phyloP scores from a whole-genome alignment of 2,113 vertebrate genomes.

The Anhinga rufa region DNA sequence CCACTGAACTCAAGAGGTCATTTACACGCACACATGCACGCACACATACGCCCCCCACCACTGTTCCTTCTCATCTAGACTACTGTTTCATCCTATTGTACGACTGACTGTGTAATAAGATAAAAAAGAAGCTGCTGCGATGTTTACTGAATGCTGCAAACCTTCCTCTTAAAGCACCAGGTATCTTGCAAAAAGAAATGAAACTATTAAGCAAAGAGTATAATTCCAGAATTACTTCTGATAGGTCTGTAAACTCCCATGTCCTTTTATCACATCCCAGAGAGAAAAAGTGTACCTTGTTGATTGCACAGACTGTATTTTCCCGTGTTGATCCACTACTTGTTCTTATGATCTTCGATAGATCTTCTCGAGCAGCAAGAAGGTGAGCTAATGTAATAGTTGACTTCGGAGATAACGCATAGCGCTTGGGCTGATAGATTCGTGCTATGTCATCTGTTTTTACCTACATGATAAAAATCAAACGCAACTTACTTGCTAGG shows the following conservation, averaged over 20 bases:
- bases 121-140: neutral
- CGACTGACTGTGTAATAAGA: neutral
- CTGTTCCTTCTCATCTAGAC: neutral
- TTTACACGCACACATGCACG: neutral
- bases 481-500: neutral
- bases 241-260: neutral
- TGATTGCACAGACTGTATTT: constrained; percentile 86
- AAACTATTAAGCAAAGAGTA: neutral
- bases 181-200: neutral
- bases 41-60: too few relatives aligned
- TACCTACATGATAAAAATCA: constrained; percentile 28
- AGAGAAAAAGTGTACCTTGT: constrained; percentile 78
- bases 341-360: constrained; percentile 90
- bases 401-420: constrained; percentile 77
- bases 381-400: constrained; percentile 80
- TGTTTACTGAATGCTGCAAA: neutral
- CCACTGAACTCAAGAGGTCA: neutral
- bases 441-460: constrained; percentile 91
- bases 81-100: neutral
- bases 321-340: constrained; percentile 87
- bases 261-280: neutral
- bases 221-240: neutral
- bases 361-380: constrained; percentile 89
- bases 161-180: neutral
- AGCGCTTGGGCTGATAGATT: constrained; percentile 90